Evolutionary conservation across 2,888 invertebrate genomes (phyloP).

Genomic region (Megaustenia siamemsis): DNA sequence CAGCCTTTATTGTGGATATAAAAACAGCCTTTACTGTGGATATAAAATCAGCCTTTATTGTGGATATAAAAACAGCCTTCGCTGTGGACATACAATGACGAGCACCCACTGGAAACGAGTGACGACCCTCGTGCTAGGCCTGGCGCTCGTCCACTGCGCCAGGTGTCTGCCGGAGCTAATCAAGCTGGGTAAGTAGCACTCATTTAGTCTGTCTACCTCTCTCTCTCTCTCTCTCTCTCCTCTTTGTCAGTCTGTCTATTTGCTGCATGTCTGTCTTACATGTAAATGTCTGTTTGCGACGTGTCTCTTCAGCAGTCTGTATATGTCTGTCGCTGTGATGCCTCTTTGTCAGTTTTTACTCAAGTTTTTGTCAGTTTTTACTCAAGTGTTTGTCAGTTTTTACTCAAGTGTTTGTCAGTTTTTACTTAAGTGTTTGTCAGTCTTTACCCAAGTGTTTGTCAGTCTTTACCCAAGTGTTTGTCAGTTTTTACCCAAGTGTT

Average conservation of each 20-base stretch:
- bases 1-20: background rate
- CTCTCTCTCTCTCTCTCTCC: background rate
- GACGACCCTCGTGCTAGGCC: conserved; percentile 60
- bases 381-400: no score
- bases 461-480: no score
- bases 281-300: background rate
- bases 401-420: no score
- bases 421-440: no score
- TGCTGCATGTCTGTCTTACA: background rate
- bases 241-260: background rate
- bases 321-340: background rate
- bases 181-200: conserved; percentile 59
- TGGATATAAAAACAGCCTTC: background rate
- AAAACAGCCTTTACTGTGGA: background rate
- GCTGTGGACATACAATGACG: conserved; percentile 55
- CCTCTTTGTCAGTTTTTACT: no score
- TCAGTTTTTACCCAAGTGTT: no score
- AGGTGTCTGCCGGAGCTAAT: conserved; percentile 60
- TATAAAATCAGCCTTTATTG: background rate
- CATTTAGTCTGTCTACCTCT: background rate
- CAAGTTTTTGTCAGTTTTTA: no score
- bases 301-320: conserved; percentile 27
- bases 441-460: no score
- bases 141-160: conserved; percentile 61
- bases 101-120: conserved; percentile 61